Evolutionary conservation across 1,140 invertebrate species (phyloP), one percentile per base, ranked within the genome.

Genomic region (Leptinotarsa undecemlineata): DNA sequence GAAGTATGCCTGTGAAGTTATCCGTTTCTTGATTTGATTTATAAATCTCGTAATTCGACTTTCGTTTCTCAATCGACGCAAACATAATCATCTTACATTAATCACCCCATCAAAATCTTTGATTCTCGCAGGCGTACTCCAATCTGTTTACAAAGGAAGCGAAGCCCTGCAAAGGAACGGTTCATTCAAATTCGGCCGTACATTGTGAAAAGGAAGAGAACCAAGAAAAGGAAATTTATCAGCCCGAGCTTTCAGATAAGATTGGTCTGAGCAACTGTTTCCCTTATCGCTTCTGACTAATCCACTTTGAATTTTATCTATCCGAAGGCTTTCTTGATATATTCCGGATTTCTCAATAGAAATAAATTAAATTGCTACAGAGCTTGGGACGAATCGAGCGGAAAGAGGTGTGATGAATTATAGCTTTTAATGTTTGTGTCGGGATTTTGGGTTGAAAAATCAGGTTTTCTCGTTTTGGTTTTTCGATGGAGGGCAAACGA

Each of bases 261-360:
- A 74, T 74, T 74, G 61, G 57, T 74, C 61, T 74, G 62, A 74
- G 73, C 63, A 64, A 33, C 63, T 64, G 26, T 64, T 62, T 73
- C 69, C 60, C 72, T 76, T 76, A 76, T 76, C 71, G 71, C 42
- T 69, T 47, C 48, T 63, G 67, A 62, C 71, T 76, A 73, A 76
- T 76, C 74, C 74, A 76, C 69, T 76, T 76, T 76, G 74, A 76
- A 76, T 76, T 76, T 72, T 76, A 76, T 76, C 70, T 73, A 68
- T 76, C 60, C 68, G 20, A 26, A 66, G 71, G 33, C 63, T 57
- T 72, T 67, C 8, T 69, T 26, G 48, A 33, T 61, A 73, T 76
- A 20, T 73, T 68, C 26, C 51, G 63, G 20, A 33, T 33, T 21
- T 11, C 14, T 33, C 63, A 21, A 64, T 19, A 64, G 63, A 64